A percentile compares a stretch with the other conserved stretches of the same genome.
These are phyloP conservation scores for Chaenodraco wilsoni DNA, from an alignment of 2,797 vertebrate species.

Conservation along the genomic window DNA sequence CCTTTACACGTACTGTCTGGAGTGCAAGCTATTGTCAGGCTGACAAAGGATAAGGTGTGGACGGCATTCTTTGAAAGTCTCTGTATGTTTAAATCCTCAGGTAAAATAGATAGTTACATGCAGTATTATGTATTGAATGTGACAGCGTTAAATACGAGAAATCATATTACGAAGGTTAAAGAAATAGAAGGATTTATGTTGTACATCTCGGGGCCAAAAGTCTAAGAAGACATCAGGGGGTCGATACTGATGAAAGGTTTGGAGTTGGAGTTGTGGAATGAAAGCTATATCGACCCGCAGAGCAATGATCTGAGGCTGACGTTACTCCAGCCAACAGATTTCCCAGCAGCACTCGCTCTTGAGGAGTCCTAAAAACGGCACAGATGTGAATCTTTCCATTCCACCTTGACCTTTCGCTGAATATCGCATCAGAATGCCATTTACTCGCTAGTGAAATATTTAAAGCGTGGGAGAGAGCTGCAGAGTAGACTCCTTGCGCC, in stretches of 20 bases:
- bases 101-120: conserved; percentile 11
- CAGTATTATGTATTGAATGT: background rate
- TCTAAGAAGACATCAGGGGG: conserved; percentile 44
- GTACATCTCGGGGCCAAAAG: conserved; percentile 6
- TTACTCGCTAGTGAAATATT: conserved; percentile 82
- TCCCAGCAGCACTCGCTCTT: conserved; percentile 69
- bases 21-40: conserved; percentile 5
- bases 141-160: conserved; percentile 28
- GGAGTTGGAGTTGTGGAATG: conserved; percentile 51
- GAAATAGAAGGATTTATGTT: conserved; percentile 10
- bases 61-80: conserved; percentile 8
- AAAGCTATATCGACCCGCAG: conserved; percentile 61
- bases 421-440: conserved; percentile 75
- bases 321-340: conserved; percentile 64
- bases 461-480: conserved; percentile 62
- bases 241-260: conserved; percentile 45
- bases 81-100: background rate
- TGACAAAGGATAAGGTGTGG: conserved; percentile 25
- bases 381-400: conserved; percentile 75
- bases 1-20: background rate
- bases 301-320: conserved; percentile 62
- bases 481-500: conserved; percentile 44
- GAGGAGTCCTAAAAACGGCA: conserved; percentile 65
- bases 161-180: conserved; percentile 27
- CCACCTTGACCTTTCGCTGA: conserved; percentile 78